phyloP scores from a whole-genome alignment of 1,140 invertebrate genomes.

The Euura lappo region DNA sequence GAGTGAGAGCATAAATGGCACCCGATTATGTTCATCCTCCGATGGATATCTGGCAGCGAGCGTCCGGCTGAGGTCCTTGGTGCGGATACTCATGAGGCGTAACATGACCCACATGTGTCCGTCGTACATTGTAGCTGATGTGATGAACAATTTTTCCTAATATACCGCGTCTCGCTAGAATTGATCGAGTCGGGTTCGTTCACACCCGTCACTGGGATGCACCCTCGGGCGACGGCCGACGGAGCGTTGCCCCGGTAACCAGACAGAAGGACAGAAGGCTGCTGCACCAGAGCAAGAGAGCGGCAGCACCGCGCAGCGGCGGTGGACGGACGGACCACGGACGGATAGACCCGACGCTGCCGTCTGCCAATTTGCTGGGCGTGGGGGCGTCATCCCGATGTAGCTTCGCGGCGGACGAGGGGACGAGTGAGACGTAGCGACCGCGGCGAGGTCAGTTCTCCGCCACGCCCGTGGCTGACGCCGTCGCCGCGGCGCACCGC shows the following conservation, averaged over 20 bases:
- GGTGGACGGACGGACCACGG: background rate
- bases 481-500: conserved; percentile 39
- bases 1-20: too few species aligned
- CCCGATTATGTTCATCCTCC: too few species aligned
- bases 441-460: conserved; percentile 52
- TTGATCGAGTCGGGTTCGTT: conserved; percentile 3
- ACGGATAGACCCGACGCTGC: conserved; percentile 1
- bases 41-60: too few species aligned
- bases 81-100: too few species aligned
- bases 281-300: background rate
- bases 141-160: too few species aligned
- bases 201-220: conserved; percentile 4
- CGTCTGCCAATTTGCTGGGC: conserved; percentile 9
- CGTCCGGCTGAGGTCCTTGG: too few species aligned
- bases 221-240: background rate
- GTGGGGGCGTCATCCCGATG: conserved; percentile 7
- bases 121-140: too few species aligned
- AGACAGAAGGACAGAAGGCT: conserved; percentile 2
- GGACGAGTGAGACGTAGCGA: conserved; percentile 21
- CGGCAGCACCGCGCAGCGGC: background rate
- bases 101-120: too few species aligned
- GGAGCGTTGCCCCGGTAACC: conserved; percentile 1
- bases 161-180: background rate
- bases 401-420: conserved; percentile 9
- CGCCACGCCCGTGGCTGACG: conserved; percentile 47